These are phyloP conservation scores for Rhea pennata DNA, from an alignment of 2,113 vertebrate genomes.

Conservation along the genomic window DNA sequence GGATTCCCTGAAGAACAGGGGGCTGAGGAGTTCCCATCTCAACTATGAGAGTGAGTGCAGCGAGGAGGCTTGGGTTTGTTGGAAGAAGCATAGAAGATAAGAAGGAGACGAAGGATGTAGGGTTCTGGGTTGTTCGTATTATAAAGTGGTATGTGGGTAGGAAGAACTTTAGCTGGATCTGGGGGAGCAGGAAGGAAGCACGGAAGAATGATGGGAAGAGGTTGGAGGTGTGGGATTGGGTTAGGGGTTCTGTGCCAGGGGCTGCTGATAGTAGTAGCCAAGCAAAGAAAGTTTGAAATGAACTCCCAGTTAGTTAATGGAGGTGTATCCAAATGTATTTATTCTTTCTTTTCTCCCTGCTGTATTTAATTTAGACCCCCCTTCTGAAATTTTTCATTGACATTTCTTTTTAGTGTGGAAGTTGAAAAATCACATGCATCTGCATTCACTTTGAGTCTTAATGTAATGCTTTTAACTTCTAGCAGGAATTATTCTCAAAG, in stretches of 20 bases:
- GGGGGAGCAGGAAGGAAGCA: no score
- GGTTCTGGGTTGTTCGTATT: background rate
- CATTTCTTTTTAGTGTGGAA: background rate
- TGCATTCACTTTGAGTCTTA: background rate
- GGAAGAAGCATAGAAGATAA: background rate
- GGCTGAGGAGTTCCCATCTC: accelerated
- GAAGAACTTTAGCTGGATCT: background rate
- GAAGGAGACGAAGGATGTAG: background rate
- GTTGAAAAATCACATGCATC: background rate
- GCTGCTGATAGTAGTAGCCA: no score
- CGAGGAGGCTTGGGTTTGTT: accelerated
- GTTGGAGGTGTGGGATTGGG: accelerated
- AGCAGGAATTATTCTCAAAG: background rate
- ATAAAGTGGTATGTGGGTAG: accelerated
- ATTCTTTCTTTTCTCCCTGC: background rate
- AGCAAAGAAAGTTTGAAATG: background rate
- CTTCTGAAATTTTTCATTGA: background rate
- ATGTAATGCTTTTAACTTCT: background rate
- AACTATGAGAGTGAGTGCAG: background rate
- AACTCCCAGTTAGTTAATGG: background rate
- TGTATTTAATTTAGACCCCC: background rate
- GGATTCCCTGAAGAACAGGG: background rate
- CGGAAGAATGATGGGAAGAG: background rate
- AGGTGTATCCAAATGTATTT: background rate
- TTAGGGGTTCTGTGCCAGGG: background rate